A percentile compares a stretch with the other conserved stretches of the same genome.
These are phyloP conservation scores for Callionymus lyra DNA, from an alignment of 2,113 vertebrate species.

Conservation along the genomic window DNA sequence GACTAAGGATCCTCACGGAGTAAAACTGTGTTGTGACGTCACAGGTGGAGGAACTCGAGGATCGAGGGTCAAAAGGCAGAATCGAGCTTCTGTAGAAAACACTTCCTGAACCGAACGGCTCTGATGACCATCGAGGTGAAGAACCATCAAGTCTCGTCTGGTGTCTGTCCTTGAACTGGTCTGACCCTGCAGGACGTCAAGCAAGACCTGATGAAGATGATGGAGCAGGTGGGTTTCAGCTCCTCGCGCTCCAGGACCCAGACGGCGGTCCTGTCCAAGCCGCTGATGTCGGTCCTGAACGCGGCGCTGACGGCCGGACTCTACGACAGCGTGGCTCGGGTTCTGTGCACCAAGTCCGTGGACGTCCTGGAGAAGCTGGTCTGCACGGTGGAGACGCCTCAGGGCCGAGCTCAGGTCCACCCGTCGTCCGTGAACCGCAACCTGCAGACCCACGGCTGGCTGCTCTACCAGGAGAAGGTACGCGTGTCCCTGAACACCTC, in stretches of 20 bases:
- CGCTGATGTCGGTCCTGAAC: conserved; percentile 78
- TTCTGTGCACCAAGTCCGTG: conserved; percentile 76
- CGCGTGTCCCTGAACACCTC: not conserved
- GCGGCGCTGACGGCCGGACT: conserved; percentile 86
- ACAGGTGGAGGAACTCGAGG: conserved; percentile 80
- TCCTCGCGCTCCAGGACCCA: conserved; percentile 31
- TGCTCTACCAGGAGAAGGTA: conserved; percentile 96
- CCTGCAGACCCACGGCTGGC: conserved; percentile 86
- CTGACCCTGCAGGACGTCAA: conserved; percentile 77
- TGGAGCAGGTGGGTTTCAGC: conserved; percentile 84
- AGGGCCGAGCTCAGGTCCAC: conserved; percentile 89
- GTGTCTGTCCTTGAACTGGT: not conserved
- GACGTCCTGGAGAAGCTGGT: conserved; percentile 80
- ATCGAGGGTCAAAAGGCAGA: conserved; percentile 75
- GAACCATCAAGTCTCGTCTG: too few species aligned
- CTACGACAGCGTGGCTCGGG: conserved; percentile 85
- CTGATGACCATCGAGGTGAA: conserved; percentile 85
- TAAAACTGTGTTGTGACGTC: not conserved
- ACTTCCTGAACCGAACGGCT: conserved; percentile 87
- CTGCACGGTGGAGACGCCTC: conserved; percentile 85
- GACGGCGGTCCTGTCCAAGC: conserved; percentile 50
- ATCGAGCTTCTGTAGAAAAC: conserved; percentile 77
- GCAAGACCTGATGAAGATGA: conserved; percentile 81
- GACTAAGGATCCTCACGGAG: too few species aligned
- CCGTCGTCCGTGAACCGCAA: conserved; percentile 89